phyloP scores from a whole-genome alignment of 2,797 vertebrate species.

The Paguma larvata region DNA sequence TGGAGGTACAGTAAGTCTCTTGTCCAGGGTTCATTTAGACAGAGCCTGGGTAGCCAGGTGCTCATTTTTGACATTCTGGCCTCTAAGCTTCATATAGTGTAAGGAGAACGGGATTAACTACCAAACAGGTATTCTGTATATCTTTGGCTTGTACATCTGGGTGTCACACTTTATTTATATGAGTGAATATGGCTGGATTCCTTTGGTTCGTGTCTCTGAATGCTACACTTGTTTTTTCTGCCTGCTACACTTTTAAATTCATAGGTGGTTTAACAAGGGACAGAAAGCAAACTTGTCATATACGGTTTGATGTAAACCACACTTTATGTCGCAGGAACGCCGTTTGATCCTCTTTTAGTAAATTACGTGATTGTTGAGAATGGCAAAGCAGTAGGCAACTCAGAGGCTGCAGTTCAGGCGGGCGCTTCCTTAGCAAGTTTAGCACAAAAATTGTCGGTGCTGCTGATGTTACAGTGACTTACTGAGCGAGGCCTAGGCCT shows the following conservation, averaged over 20 bases:
- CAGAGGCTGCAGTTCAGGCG: accelerated
- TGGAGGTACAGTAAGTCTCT: neutral
- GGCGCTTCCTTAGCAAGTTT: neutral
- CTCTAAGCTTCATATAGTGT: accelerated
- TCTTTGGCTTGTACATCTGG: neutral
- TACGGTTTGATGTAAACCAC: neutral
- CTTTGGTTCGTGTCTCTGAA: neutral
- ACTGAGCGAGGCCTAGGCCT: neutral
- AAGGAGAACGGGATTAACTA: neutral
- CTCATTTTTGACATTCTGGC: neutral
- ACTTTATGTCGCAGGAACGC: neutral
- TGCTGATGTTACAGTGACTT: neutral
- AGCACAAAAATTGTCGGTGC: neutral
- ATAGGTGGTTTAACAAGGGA: neutral
- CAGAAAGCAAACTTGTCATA: neutral
- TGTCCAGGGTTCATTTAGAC: neutral
- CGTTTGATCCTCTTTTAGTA: neutral
- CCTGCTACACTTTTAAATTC: neutral
- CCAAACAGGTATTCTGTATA: neutral
- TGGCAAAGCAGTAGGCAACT: neutral
- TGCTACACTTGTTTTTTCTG: neutral
- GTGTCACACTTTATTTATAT: neutral
- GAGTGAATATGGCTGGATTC: neutral
- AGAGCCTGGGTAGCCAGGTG: neutral
- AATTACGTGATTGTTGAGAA: neutral